Evolutionary conservation across 35 echinoderm and acorn worm genomes (phyloP), one percentile per base, ranked within the genome.

Genomic region (Apostichopus californicus): DNA sequence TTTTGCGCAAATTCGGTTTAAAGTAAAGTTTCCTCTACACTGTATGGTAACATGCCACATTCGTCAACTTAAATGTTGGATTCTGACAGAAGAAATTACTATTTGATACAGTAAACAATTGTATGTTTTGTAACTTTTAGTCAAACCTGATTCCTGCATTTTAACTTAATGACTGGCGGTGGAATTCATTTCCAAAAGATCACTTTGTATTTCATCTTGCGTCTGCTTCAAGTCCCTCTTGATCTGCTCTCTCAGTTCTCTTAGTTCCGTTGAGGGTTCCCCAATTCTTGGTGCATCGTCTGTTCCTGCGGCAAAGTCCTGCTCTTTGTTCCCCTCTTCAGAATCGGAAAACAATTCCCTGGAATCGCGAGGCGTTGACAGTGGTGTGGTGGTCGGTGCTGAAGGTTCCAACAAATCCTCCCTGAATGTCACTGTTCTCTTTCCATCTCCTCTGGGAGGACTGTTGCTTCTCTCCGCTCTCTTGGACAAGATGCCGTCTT

Each of bases 391-490:
- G 77, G 89, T 87, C 17, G 91, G 93, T 14, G 93, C 96, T 17
- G 86, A 87, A 12, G 86, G 91, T 23, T 80, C 61, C 25, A 52
- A 24, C 23, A 94, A 14, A 54, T 96, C 93, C 20, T 96, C 95
- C 5, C 86, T 78, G 77, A 95, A 94, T 81, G 85, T 97, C 54
- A 97, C 93, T 17, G 80, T 93, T 54, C 91, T 86, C 73, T 97
- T 93, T 46, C 73, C 59, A 10, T 57, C 77, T 90, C 57, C 8
- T 12, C 77, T 82, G 20, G 73, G 60, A 68, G 59, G 17, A 28
- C 54, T 56, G 23, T 54, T 52, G 55, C 25, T 20, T 34, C 56
- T 54, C 86, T 90, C 78, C 65, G 15, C 57, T 18, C 54, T 34
- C 52, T 83, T 83, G 46, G 80, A 56, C 28, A 83, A 55, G 18